phyloP scores from a whole-genome alignment of 2,888 invertebrate genomes.

The Brachycybe producta region DNA sequence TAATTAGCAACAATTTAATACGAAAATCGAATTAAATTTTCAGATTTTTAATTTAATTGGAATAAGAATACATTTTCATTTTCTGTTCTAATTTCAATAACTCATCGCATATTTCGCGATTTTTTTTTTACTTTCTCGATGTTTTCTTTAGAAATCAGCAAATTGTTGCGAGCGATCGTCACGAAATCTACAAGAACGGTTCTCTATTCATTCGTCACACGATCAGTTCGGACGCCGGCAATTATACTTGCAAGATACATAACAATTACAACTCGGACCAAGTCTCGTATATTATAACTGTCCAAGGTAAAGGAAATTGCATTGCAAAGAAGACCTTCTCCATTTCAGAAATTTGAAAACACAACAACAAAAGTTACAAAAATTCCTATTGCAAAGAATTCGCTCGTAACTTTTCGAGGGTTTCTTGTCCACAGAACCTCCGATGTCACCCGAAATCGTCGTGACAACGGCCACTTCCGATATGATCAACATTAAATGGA shows the following conservation, averaged over 20 bases:
- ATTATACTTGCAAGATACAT: slow-evolving; percentile 31
- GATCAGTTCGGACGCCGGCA: slow-evolving; percentile 30
- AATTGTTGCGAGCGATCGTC: not conserved
- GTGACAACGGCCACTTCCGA: slow-evolving; percentile 61
- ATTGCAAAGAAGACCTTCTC: no score
- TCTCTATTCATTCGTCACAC: slow-evolving; percentile 30
- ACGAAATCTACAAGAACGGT: slow-evolving; percentile 26
- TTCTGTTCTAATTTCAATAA: no score
- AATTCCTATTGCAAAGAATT: no score
- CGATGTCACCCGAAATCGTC: slow-evolving; percentile 59
- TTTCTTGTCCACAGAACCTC: slow-evolving; percentile 49
- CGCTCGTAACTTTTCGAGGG: no score
- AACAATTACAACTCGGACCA: slow-evolving; percentile 31
- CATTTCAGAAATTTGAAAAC: no score
- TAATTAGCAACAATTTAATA: no score
- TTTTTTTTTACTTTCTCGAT: not conserved
- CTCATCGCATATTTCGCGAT: no score
- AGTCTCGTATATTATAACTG: slow-evolving; percentile 28
- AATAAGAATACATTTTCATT: no score
- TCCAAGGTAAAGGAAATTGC: slow-evolving; percentile 9
- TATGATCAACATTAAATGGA: slow-evolving; percentile 56
- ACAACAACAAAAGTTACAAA: no score
- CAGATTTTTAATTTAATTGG: no score
- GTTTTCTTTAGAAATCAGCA: slow-evolving; percentile 3
- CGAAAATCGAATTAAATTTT: no score